These are phyloP conservation scores for Pollenia griseotomentosa DNA, from an alignment of 2,888 invertebrate species.

Conservation along the genomic window DNA sequence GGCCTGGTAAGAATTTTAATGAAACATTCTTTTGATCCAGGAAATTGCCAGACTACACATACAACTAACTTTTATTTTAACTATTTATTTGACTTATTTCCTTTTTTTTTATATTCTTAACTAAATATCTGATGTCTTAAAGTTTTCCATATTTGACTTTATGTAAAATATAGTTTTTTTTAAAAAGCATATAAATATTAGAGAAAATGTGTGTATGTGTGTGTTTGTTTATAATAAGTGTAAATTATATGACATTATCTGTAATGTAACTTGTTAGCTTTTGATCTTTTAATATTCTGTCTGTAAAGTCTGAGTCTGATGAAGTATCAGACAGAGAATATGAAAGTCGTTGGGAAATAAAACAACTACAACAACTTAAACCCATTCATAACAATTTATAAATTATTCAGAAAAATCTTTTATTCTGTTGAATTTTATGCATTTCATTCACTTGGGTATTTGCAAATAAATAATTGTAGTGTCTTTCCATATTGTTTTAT, in stretches of 20 bases:
- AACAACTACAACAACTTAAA: slow-evolving; percentile 3
- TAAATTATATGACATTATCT: slow-evolving; percentile 72
- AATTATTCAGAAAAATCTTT: slow-evolving; percentile 60
- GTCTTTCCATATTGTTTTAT: slow-evolving; percentile 41
- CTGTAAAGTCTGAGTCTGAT: slow-evolving; percentile 12
- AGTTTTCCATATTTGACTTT: slow-evolving; percentile 38
- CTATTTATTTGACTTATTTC: slow-evolving; percentile 32
- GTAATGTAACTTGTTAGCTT: slow-evolving; percentile 69
- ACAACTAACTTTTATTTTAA: slow-evolving; percentile 37
- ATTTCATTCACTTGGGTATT: slow-evolving; percentile 44
- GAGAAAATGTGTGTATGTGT: slow-evolving; percentile 7
- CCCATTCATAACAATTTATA: slow-evolving; percentile 49
- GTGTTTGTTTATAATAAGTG: slow-evolving; percentile 47
- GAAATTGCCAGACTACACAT: slow-evolving; percentile 56
- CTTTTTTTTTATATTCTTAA: not conserved
- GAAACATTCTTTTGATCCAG: slow-evolving; percentile 64
- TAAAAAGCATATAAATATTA: not conserved
- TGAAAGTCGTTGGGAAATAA: not conserved
- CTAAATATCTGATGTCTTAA: slow-evolving; percentile 18
- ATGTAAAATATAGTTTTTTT: slow-evolving; percentile 40
- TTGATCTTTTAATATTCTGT: slow-evolving; percentile 67
- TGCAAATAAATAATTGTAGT: slow-evolving; percentile 50
- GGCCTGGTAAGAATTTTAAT: slow-evolving; percentile 70
- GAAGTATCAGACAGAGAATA: slow-evolving; percentile 3
- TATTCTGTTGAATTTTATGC: slow-evolving; percentile 44